Percentiles rank a stretch among this genome's conserved stretches.
Conservation (phyloP, 1,140 invertebrate genomes). For the Drosophila kanapiae region DNA sequence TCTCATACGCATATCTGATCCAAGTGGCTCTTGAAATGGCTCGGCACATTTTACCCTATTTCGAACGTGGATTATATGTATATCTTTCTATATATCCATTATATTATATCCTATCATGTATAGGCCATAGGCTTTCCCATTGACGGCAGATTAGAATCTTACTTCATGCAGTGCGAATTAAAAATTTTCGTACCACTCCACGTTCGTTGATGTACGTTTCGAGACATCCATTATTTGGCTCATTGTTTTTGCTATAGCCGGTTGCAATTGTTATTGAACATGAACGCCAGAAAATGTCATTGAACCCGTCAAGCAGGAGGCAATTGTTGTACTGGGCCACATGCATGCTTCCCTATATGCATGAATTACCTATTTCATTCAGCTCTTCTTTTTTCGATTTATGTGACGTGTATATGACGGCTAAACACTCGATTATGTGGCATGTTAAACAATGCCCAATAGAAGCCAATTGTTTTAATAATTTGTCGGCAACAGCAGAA, state of each 20-base stretch:
- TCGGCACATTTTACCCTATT: not conserved
- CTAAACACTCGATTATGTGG: conserved; percentile 43
- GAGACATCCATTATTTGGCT: conserved; percentile 27
- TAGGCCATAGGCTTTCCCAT: not conserved
- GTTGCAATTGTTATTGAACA: conserved; percentile 74
- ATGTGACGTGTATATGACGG: conserved; percentile 40
- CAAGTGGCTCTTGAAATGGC: not conserved
- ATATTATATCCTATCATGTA: not conserved
- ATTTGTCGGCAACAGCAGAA: conserved; percentile 36
- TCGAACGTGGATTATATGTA: not conserved
- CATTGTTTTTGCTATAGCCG: conserved; percentile 31
- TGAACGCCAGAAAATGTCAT: conserved; percentile 59
- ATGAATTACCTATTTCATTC: conserved; percentile 51
- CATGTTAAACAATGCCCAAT: conserved; percentile 59
- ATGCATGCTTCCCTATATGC: conserved; percentile 52
- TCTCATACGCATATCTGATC: not conserved
- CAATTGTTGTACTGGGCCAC: conserved; percentile 45
- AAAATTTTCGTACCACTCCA: not conserved
- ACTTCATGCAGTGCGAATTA: not conserved
- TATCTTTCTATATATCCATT: not conserved
- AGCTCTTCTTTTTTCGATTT: conserved; percentile 48
- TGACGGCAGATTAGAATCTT: not conserved
- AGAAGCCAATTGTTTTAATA: conserved; percentile 70
- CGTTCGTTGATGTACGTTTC: not conserved
- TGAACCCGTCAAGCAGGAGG: conserved; percentile 51